Base-by-base conservation (phyloP, 2,888 invertebrate species). In the Stramonita haemastoma region DNA sequence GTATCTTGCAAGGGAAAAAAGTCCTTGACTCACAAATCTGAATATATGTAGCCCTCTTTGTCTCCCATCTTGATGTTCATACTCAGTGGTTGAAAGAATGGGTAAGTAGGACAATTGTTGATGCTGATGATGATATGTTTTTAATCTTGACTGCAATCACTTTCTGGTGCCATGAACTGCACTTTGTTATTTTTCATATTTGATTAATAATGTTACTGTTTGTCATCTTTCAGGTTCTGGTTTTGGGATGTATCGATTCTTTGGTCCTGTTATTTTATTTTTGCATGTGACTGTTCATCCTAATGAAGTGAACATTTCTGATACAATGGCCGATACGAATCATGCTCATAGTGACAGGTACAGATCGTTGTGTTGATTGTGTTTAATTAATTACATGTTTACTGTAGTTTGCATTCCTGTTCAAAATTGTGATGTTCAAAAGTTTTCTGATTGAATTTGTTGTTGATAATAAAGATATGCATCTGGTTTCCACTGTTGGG, bases 381-480 rank as follows among this genome's bases (percentile, higher is more conserved):
- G 77, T 29, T n/a, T n/a, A n/a, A n/a, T n/a, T n/a, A n/a, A n/a
- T n/a, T 79, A 79, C 15, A 32, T 73, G n/a, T 79, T 34, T n/a
- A n/a, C n/a, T 32, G 32, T 34, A 32, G 77, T 34, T 19, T 79
- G 13, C 77, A 79, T 79, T 79, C 77, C 77, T 79, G 32, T 13
- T 79, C 77, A 79, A 17, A 79, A 17, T 79, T 79, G 77, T 79
- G 77, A 79, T 79, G 77, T 79, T 79, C 32, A 34, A 34, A 73
- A 13, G 73, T 73, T 32, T 32, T 79, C 26, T 34, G 26, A 15
- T 34, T 79, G 32, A 32, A 79, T 79, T 15, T 79, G 77, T 79
- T 26, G 26, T 79, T 79, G 32, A 79, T 79, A 79, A 79, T 79
- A 79, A 79, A 79, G 17, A 79, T 79, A 79, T 79, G 77, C 77